Evolutionary conservation across 1,140 invertebrate genomes (phyloP).

Genomic region (Frieseomelitta varia): DNA sequence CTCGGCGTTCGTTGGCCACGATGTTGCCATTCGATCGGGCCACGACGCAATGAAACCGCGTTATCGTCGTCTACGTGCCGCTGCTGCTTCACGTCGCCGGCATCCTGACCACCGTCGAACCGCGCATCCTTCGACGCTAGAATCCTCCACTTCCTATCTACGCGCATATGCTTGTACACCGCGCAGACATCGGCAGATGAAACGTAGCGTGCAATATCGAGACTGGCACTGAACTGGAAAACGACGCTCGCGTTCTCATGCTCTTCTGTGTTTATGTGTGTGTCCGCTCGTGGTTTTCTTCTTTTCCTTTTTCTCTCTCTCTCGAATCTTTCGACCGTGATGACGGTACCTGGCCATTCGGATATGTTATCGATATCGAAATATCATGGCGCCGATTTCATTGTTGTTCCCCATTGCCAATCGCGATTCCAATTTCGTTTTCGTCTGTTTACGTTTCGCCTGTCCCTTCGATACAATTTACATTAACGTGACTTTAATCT

Average conservation of each 20-base stretch:
- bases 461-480: no score
- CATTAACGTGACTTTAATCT: no score
- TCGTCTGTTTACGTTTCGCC: no score
- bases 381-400: neutral
- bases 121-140: no score
- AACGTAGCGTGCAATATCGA: conserved; percentile 12
- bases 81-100: neutral
- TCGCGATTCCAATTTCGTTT: no score
- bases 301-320: no score
- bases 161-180: no score
- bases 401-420: neutral
- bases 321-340: neutral
- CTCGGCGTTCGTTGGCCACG: conserved; percentile 59
- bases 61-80: conserved; percentile 49
- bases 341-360: neutral
- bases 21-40: conserved; percentile 59
- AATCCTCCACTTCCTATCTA: no score
- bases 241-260: neutral
- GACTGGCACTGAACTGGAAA: conserved; percentile 7
- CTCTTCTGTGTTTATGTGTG: neutral
- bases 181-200: neutral
- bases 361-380: neutral
- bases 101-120: neutral
- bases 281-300: neutral
- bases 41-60: conserved; percentile 56